Evolutionary conservation across 1,140 invertebrate genomes (phyloP).

Genomic region (Bombus soroeensis): DNA sequence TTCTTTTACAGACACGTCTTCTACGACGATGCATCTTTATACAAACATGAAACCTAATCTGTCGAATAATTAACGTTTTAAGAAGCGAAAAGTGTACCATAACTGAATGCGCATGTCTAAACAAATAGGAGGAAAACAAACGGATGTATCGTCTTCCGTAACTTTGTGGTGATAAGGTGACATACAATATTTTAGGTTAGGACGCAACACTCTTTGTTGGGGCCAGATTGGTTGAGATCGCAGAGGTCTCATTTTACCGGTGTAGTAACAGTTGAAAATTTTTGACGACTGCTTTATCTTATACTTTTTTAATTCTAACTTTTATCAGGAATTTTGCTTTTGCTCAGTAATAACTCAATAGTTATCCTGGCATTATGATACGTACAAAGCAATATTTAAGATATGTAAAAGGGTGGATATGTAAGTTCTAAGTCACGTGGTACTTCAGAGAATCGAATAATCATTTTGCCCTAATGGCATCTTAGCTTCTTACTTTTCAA

Average conservation of each 20-base stretch:
- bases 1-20: no score
- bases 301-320: not conserved
- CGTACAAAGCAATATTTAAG: no score
- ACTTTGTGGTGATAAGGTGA: not conserved
- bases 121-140: not conserved
- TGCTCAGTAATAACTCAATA: not conserved
- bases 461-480: not conserved
- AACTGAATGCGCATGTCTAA: not conserved
- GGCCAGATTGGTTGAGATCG: no score
- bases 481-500: not conserved
- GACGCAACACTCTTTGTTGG: not conserved
- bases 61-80: not conserved
- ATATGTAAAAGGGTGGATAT: not conserved
- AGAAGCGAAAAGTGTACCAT: not conserved
- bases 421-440: not conserved
- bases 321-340: not conserved
- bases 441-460: not conserved
- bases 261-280: not conserved
- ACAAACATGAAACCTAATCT: no score
- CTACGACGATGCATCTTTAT: no score
- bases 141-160: not conserved
- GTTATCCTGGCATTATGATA: no score
- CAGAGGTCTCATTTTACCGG: not conserved
- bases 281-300: not conserved
- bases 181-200: not conserved